phyloP scores from a whole-genome alignment of 1,140 invertebrate genomes.

The Hylyphantes graminicola region DNA sequence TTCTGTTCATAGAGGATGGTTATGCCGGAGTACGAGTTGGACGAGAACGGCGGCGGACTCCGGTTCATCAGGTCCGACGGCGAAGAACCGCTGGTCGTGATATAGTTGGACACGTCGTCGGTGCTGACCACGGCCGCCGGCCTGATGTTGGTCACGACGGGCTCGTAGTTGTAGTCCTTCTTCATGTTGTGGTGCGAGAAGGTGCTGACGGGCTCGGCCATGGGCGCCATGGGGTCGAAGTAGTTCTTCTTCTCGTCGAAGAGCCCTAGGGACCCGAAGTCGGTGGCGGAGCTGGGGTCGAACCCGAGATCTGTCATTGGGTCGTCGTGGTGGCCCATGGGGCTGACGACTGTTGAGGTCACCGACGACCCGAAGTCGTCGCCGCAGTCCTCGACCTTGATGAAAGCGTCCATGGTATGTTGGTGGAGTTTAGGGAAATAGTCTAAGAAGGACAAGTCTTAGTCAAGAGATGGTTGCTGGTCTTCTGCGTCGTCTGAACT shows the following conservation, averaged over 20 bases:
- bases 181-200: constrained; percentile 49
- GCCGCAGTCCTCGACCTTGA: constrained; percentile 57
- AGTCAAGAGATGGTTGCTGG: constrained; percentile 34
- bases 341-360: constrained; percentile 55
- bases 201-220: constrained; percentile 51
- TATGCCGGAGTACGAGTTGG: constrained; percentile 35
- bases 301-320: constrained; percentile 41
- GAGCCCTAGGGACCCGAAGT: constrained; percentile 34
- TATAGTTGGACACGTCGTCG: constrained; percentile 35
- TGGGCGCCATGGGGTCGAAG: constrained; percentile 48
- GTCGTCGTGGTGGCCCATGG: constrained; percentile 41
- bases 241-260: constrained; percentile 55
- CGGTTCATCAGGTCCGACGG: constrained; percentile 40
- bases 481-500: constrained; percentile 2
- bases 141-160: constrained; percentile 39
- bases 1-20: constrained; percentile 57
- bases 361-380: constrained; percentile 54
- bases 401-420: constrained; percentile 56
- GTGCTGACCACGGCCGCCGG: constrained; percentile 38
- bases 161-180: constrained; percentile 50
- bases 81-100: constrained; percentile 45
- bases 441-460: not conserved
- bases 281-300: constrained; percentile 27
- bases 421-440: not conserved
- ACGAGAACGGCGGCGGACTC: constrained; percentile 35